These are phyloP conservation scores for Leptoclinus maculatus DNA, from an alignment of 2,797 vertebrate genomes.

Conservation along the genomic window DNA sequence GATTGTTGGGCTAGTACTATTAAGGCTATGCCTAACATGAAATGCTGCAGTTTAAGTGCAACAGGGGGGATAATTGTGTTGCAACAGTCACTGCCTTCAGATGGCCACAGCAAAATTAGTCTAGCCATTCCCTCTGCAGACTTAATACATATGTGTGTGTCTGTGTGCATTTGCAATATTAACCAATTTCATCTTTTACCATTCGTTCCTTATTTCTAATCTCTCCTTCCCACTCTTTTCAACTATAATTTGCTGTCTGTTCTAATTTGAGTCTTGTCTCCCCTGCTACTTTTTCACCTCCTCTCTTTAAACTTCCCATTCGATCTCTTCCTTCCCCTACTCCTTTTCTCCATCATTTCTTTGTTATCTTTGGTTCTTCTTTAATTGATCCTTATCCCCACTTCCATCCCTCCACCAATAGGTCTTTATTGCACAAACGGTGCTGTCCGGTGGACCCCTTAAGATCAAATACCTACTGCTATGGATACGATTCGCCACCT, in stretches of 20 bases:
- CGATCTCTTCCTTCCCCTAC: neutral
- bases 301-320: neutral
- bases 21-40: constrained; percentile 28
- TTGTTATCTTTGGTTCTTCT: neutral
- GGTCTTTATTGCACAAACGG: constrained; percentile 90
- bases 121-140: constrained; percentile 11
- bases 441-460: constrained; percentile 68
- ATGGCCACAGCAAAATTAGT: constrained; percentile 21
- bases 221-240: neutral
- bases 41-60: constrained; percentile 28
- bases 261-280: neutral
- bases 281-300: neutral
- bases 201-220: neutral
- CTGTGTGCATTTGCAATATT: constrained; percentile 26
- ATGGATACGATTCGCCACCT: constrained; percentile 92
- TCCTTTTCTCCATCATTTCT: neutral
- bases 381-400: neutral
- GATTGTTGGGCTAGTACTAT: constrained; percentile 26
- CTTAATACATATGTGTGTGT: constrained; percentile 19
- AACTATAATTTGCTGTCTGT: constrained; percentile 17
- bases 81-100: constrained; percentile 14
- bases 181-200: constrained; percentile 15
- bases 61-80: constrained; percentile 29
- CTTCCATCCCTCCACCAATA: constrained; percentile 57
- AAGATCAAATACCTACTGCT: constrained; percentile 80